Base-by-base conservation (phyloP, 2,888 invertebrate species). In the Chydorus sphaericus region DNA sequence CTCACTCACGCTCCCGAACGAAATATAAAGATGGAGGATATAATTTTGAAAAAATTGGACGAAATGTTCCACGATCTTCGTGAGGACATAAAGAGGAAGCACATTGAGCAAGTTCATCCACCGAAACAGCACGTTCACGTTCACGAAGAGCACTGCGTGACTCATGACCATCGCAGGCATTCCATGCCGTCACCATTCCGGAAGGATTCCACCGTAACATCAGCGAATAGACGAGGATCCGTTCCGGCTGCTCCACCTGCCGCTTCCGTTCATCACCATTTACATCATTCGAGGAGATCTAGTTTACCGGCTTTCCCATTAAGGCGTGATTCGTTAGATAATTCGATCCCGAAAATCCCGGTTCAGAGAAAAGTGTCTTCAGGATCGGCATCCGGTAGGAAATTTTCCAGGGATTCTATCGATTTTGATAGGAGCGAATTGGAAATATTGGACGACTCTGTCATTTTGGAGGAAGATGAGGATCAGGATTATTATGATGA, bases 391-490 rank as follows among this genome's bases (percentile, higher is more conserved):
- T 26, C 8, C 33, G 14, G 23, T 26, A 3, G 48, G 18, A 49
- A 36, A 33, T 55, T 55, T 37, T 36, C 48, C 18, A 48, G 55
- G 14, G 55, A 55, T 48, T 55, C 55, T 4, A 28, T 52, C 26
- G 52, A 52, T 33, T 33, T 52, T n/a, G 36, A 36, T 52, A n/a
- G n/a, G n/a, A n/a, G n/a, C n/a, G n/a, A n/a, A n/a, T n/a, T 52
- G 52, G 36, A 36, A 18, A 36, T 33, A 18, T 33, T 36, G 16
- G 52, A 26, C 37, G 52, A 23, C n/a, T 14, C 52, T 14, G 52
- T 48, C 36, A 55, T 55, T 31, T 29, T 55, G 18, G 55, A 55
- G 36, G 55, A 55, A 48, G 55, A 55, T 20, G 55, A 55, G 33
- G 49, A 36, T 2, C 26, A 14, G 7, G 14, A 33, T 14, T 33